Percentiles rank a stretch among this genome's conserved stretches.
Conservation (phyloP, 2,797 vertebrate genomes). For the Acanthopagrus latus region DNA sequence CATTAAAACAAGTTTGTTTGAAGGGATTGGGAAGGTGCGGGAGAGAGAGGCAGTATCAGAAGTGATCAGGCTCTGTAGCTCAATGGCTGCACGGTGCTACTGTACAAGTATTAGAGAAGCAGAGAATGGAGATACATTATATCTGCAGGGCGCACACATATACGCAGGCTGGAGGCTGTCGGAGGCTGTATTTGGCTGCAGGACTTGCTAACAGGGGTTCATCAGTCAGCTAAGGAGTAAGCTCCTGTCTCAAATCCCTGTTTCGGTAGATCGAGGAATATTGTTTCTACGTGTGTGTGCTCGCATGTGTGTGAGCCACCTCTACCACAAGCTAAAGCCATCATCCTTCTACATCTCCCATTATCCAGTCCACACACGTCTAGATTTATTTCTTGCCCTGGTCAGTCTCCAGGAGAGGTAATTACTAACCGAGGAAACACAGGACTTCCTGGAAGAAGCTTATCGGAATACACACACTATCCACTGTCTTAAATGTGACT, state of each 20-base stretch:
- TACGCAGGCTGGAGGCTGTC: constrained; percentile 33
- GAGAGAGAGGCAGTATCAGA: constrained; percentile 60
- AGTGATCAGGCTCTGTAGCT: constrained; percentile 61
- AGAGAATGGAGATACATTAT: constrained; percentile 47
- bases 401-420: constrained; percentile 73
- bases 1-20: constrained; percentile 85
- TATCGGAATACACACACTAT: constrained; percentile 63
- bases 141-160: constrained; percentile 32
- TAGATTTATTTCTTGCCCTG: constrained; percentile 66
- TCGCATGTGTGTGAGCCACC: constrained; percentile 30
- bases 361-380: constrained; percentile 67
- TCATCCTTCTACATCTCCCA: constrained; percentile 60
- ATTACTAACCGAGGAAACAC: constrained; percentile 75
- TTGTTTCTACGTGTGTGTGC: constrained; percentile 23
- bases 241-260: constrained; percentile 54
- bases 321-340: constrained; percentile 58
- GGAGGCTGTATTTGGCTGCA: constrained; percentile 54
- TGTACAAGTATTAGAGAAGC: constrained; percentile 41
- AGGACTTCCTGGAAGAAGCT: constrained; percentile 72
- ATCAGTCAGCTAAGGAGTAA: constrained; percentile 42
- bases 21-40: constrained; percentile 75
- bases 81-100: constrained; percentile 43
- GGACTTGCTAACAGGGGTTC: constrained; percentile 52
- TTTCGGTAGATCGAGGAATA: constrained; percentile 28
- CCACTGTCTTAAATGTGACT: constrained; percentile 64